phyloP scores from a whole-genome alignment of 2,888 invertebrate species.

The Drosophila picticornis region DNA sequence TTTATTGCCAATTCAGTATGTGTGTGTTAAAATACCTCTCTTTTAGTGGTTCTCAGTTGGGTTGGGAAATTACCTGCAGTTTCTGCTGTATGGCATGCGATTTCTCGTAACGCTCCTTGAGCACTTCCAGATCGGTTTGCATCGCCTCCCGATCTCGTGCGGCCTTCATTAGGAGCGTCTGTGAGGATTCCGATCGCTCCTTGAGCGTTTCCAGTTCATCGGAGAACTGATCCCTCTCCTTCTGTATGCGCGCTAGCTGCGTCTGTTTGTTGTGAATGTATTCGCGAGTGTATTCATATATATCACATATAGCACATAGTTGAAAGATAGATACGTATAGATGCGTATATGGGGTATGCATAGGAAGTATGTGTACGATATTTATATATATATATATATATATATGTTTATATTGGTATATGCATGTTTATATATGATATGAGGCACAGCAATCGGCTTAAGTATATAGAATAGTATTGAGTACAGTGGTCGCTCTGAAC shows the following conservation, averaged over 20 bases:
- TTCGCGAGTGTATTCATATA: conserved; percentile 19
- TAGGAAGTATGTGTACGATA: conserved; percentile 54
- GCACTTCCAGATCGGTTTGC: conserved; percentile 93
- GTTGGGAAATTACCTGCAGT: conserved; percentile 87
- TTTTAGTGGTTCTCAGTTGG: conserved; percentile 6
- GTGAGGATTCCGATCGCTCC: conserved; percentile 92
- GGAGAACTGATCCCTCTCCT: conserved; percentile 93
- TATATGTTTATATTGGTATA: conserved; percentile 5
- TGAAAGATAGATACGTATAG: conserved; percentile 71
- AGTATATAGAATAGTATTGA: neutral
- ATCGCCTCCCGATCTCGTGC: conserved; percentile 94
- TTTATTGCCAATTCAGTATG: conserved; percentile 30
- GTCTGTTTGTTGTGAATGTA: conserved; percentile 86
- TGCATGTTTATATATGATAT: conserved; percentile 24
- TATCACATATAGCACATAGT: conserved; percentile 50
- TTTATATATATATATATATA: conserved; percentile 24
- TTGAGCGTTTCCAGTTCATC: conserved; percentile 93
- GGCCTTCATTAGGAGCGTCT: conserved; percentile 92
- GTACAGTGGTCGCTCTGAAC: conserved; percentile 1
- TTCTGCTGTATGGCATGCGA: conserved; percentile 93
- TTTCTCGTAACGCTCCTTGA: conserved; percentile 95
- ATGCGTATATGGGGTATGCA: conserved; percentile 42
- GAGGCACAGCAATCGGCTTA: conserved; percentile 17
- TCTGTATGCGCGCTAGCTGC: conserved; percentile 93
- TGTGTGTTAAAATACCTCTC: conserved; percentile 37